Evolutionary conservation across 2,797 vertebrate species (phyloP).

Genomic region (Karalla daura): DNA sequence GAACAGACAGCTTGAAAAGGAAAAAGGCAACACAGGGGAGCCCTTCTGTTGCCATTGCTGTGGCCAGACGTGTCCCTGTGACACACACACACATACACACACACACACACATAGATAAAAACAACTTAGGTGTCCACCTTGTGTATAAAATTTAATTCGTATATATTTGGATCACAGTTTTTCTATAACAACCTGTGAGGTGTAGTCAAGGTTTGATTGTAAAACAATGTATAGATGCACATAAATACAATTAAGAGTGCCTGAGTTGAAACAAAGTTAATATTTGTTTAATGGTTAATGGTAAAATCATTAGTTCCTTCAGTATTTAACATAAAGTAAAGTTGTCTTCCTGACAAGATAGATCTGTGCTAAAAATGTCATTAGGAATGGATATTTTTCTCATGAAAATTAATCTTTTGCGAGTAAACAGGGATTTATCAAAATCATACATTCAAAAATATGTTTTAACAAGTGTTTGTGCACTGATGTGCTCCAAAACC

Average conservation of each 20-base stretch:
- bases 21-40: constrained; percentile 66
- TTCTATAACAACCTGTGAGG: too few species aligned
- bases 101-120: constrained; percentile 2
- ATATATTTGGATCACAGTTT: too few species aligned
- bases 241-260: background rate
- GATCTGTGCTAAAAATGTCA: accelerated
- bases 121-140: constrained; percentile 35
- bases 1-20: constrained; percentile 71
- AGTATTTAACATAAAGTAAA: background rate
- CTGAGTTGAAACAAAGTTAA: background rate
- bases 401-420: too few species aligned
- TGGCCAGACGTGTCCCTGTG: constrained; percentile 70
- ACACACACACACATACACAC: constrained; percentile 48
- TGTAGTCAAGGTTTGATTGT: too few species aligned
- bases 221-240: background rate
- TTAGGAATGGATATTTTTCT: too few species aligned
- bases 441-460: too few species aligned
- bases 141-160: background rate
- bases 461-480: too few species aligned
- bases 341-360: background rate
- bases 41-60: constrained; percentile 67
- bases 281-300: background rate
- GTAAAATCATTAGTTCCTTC: background rate
- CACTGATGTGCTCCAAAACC: too few species aligned
- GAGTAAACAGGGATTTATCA: too few species aligned